Evolutionary conservation across 2,797 vertebrate genomes (phyloP), one percentile per base, ranked within the genome.

Genomic region (Luscinia megarhynchos): DNA sequence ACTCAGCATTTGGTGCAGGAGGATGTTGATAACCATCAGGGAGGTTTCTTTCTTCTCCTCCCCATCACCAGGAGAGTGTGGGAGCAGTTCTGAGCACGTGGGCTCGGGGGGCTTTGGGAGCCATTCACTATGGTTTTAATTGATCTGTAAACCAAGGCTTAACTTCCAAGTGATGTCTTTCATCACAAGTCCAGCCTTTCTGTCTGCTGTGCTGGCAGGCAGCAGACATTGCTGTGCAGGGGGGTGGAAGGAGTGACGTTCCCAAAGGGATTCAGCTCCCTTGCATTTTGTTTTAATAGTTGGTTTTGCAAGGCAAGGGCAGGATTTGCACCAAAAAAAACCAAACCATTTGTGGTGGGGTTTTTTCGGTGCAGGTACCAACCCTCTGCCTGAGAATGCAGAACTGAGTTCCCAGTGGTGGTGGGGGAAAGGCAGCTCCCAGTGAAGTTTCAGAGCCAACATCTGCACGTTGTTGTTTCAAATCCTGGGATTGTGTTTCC

Each of bases 111-210:
- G 5, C n/a, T 1, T 6, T 40, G 73, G 55, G 48, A 90, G 51
- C 87, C 2, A 0, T 11, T 41, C 29, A 9, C 67, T 36, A 20
- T 61, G 90, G 58, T 58, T 95, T 90, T 58, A 89, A 89, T 77
- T 87, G 93, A 90, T 95, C 79, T 75, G 61, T 24, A 89, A 83
- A 89, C 46, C 64, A 19, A 83, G 26, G 72, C 68, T 96, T 77
- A 72, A 29, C 87, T 83, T 85, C 20, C 70, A 82, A 88, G 81
- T 26, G 21, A n/a, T 32, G 80, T 41, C 76, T 62, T 88, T 55
- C 70, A n/a, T 84, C 15, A 3, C 4, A 3, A 58, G 36, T 48
- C 57, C 86, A 87, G 90, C 67, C 84, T 90, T 38, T 32, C 81
- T 87, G 75, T 82, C 92, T 93, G 93, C 77, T 2, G 12, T 45